A percentile compares a stretch with the other conserved stretches of the same genome.
phyloP scores from a whole-genome alignment of 2,113 vertebrate genomes.

The Cyphomyrus plagiostoma region DNA sequence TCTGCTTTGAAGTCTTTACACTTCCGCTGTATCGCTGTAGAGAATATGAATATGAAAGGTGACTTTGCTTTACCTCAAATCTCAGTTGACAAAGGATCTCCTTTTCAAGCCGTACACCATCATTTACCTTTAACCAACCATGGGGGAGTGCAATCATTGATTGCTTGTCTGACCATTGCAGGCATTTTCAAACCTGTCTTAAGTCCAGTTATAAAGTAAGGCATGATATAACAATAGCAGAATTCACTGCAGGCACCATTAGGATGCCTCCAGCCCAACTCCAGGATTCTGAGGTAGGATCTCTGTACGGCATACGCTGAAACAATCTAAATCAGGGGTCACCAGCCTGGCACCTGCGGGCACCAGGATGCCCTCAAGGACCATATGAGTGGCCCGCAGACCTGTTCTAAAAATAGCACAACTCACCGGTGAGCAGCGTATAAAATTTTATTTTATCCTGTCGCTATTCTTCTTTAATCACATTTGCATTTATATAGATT shows the following conservation, averaged over 20 bases:
- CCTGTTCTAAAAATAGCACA: too few species aligned
- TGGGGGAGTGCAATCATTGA: not conserved
- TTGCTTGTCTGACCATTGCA: not conserved
- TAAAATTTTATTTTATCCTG: too few species aligned
- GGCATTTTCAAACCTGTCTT: not conserved
- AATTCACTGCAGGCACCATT: not conserved
- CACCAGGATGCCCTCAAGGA: too few species aligned
- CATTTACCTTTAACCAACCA: not conserved
- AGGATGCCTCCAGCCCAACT: not conserved
- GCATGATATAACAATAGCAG: not conserved
- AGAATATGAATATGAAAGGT: not conserved
- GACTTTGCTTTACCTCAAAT: not conserved
- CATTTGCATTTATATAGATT: too few species aligned
- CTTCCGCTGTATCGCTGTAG: not conserved
- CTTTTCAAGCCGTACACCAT: not conserved
- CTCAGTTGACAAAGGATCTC: not conserved
- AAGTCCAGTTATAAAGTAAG: not conserved
- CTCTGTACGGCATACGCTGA: not conserved
- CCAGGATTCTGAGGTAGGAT: not conserved
- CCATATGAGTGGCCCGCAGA: too few species aligned
- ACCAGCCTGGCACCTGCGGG: too few species aligned
- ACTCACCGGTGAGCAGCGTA: too few species aligned
- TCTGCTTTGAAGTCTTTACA: not conserved
- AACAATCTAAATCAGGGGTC: not conserved
- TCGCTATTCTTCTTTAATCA: too few species aligned